Conservation (phyloP, 2,113 vertebrate species). For the Heterochromis multidens region DNA sequence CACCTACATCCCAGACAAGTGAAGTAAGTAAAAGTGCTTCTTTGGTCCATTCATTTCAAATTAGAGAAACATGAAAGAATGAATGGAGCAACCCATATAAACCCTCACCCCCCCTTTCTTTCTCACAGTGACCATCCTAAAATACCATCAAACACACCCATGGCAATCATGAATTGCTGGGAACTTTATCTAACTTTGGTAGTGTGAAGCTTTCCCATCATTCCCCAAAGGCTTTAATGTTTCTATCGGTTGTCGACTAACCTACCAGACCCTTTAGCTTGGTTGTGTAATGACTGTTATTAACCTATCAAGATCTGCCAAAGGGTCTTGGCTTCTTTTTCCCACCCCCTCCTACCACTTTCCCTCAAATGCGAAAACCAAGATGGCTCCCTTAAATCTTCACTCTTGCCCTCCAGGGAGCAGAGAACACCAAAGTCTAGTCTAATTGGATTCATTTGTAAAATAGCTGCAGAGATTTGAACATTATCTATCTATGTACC, state of each 20-base stretch:
- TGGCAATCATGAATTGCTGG: constrained; percentile 30
- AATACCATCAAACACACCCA: constrained; percentile 23
- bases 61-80: not conserved
- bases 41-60: not conserved
- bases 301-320: constrained; percentile 72
- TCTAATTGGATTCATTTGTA: constrained; percentile 73
- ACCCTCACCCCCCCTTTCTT: not conserved
- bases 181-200: constrained; percentile 44
- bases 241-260: constrained; percentile 38
- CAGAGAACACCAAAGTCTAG: constrained; percentile 56
- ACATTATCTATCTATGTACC: constrained; percentile 75
- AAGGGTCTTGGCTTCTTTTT: constrained; percentile 45
- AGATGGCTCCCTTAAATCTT: constrained; percentile 54
- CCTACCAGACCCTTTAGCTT: constrained; percentile 49
- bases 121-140: not conserved
- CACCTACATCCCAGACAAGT: not conserved
- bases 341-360: constrained; percentile 45
- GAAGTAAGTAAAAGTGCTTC: not conserved
- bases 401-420: constrained; percentile 37
- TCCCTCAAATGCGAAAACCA: constrained; percentile 55
- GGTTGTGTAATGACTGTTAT: constrained; percentile 68
- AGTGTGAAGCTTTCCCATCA: constrained; percentile 72
- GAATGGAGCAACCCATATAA: not conserved
- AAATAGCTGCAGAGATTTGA: constrained; percentile 66
- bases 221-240: constrained; percentile 56